Evolutionary conservation across 2,797 vertebrate genomes (phyloP).

Genomic region (Enteromius treurensis): DNA sequence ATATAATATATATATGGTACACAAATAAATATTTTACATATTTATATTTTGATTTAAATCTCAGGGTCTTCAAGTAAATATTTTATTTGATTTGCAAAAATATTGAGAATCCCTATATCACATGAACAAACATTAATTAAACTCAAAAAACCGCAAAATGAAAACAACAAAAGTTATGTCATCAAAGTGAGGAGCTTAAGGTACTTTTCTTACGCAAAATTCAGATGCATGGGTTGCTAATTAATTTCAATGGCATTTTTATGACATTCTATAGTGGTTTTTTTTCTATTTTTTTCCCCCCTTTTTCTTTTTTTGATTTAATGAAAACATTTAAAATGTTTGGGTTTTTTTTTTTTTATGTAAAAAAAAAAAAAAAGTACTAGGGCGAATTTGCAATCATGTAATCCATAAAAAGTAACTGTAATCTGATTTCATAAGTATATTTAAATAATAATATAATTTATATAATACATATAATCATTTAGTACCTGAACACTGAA

Average conservation of each 20-base stretch:
- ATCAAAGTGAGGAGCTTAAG: not conserved
- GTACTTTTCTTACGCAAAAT: not conserved
- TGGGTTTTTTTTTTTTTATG: rapidly evolving
- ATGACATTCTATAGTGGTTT: not conserved
- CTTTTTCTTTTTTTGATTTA: not conserved
- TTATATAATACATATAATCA: not conserved
- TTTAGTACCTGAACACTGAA: not conserved
- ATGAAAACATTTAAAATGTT: not conserved
- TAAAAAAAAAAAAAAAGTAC: not conserved
- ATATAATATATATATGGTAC: no score
- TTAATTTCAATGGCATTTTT: not conserved
- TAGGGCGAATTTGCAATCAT: not conserved
- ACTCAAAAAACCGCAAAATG: not conserved
- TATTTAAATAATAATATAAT: not conserved
- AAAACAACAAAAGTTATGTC: not conserved
- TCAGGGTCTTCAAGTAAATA: not conserved
- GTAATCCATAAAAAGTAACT: not conserved
- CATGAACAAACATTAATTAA: not conserved
- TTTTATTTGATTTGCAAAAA: not conserved
- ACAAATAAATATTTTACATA: not conserved
- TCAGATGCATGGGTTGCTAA: not conserved
- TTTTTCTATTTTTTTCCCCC: no score
- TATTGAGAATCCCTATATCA: not conserved
- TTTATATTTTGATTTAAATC: not conserved
- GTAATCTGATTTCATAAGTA: not conserved